phyloP scores from a whole-genome alignment of 2,888 invertebrate genomes.

The Hylaea fasciaria region DNA sequence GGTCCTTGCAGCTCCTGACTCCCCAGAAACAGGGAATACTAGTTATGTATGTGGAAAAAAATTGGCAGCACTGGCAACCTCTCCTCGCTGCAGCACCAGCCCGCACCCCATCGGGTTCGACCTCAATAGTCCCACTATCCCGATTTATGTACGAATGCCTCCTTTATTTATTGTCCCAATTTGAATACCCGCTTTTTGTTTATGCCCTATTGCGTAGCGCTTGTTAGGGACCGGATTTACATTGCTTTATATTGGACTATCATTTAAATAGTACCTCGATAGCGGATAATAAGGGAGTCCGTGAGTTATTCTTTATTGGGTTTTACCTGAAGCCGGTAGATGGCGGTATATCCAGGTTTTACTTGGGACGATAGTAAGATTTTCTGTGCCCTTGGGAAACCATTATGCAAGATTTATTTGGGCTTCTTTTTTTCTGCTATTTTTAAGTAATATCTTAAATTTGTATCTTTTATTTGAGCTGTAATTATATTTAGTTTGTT shows the following conservation, averaged over 20 bases:
- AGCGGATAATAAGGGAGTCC: conserved; percentile 16
- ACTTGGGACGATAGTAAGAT: neutral
- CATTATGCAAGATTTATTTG: too few species aligned
- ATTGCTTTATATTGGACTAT: conserved; percentile 22
- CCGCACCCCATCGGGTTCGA: neutral
- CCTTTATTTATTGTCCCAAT: conserved; percentile 40
- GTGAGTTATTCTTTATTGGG: conserved; percentile 1
- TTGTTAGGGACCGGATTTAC: conserved; percentile 20
- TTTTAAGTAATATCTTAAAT: too few species aligned
- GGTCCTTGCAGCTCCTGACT: too few species aligned
- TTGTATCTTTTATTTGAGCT: too few species aligned
- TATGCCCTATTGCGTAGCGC: conserved; percentile 18
- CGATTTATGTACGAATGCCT: conserved; percentile 38
- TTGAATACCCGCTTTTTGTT: conserved; percentile 37
- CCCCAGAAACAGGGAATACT: too few species aligned
- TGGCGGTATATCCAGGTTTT: neutral
- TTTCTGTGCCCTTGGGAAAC: neutral
- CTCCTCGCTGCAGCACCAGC: neutral
- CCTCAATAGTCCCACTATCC: conserved; percentile 7
- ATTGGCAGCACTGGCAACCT: too few species aligned
- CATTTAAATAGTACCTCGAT: conserved; percentile 25
- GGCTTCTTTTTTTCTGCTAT: too few species aligned
- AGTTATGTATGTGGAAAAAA: too few species aligned
- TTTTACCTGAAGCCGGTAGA: neutral
- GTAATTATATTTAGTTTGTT: too few species aligned